A percentile compares a stretch with the other conserved stretches of the same genome.
These are phyloP conservation scores for Coptodon rendalli DNA, from an alignment of 2,113 vertebrate genomes.

Conservation along the genomic window DNA sequence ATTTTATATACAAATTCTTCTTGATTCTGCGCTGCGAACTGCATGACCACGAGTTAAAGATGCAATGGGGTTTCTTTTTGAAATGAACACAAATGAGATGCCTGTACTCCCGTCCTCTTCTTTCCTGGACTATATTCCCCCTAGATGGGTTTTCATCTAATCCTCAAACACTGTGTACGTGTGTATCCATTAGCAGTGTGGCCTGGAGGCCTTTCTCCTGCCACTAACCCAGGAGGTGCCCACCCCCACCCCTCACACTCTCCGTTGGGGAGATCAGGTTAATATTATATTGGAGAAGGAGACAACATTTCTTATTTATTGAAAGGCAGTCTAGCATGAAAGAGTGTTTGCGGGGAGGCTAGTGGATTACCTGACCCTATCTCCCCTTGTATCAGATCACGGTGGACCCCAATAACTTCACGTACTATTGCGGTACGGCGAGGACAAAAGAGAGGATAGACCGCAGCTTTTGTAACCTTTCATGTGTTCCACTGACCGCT, in stretches of 20 bases:
- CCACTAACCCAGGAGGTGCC: slow-evolving; percentile 5
- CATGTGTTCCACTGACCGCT: slow-evolving; percentile 23
- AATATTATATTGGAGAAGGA: slow-evolving; percentile 79
- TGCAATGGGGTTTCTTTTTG: not conserved
- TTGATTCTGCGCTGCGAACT: not conserved
- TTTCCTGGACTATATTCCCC: slow-evolving; percentile 42
- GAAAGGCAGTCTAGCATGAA: slow-evolving; percentile 77
- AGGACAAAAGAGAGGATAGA: slow-evolving; percentile 42
- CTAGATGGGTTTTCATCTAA: slow-evolving; percentile 61
- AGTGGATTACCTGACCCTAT: slow-evolving; percentile 78
- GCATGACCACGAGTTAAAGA: not conserved
- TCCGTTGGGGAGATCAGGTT: slow-evolving; percentile 74
- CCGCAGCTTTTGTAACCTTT: slow-evolving; percentile 56
- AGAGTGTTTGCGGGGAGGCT: slow-evolving; percentile 63
- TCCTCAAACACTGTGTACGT: slow-evolving; percentile 72
- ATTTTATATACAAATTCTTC: not conserved
- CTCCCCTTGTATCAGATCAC: slow-evolving; percentile 51
- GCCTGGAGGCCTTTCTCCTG: slow-evolving; percentile 38
- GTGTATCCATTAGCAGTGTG: slow-evolving; percentile 58
- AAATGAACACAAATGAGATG: slow-evolving; percentile 43
- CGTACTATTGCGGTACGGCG: not conserved
- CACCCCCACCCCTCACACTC: slow-evolving; percentile 26
- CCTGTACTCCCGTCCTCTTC: slow-evolving; percentile 16
- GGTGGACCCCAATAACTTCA: slow-evolving; percentile 29
- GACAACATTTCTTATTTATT: slow-evolving; percentile 86